Percentiles rank a stretch among this genome's conserved stretches.
These are phyloP conservation scores for Drosophila saltans DNA, from an alignment of 1,140 invertebrate genomes.

Conservation along the genomic window DNA sequence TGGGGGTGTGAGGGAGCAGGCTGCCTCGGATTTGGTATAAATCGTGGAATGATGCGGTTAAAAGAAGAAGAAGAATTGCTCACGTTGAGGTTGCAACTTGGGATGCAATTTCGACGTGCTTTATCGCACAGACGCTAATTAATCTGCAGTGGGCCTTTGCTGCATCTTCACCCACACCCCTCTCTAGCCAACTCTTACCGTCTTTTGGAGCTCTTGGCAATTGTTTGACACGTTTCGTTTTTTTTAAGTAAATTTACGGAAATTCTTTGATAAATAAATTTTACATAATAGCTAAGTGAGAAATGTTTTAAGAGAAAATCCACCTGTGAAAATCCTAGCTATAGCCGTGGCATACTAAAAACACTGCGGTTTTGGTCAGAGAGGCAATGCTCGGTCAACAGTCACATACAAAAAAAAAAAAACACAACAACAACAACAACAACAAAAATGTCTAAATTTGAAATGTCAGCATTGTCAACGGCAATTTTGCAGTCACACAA, in stretches of 20 bases:
- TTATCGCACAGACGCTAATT: slow-evolving; percentile 76
- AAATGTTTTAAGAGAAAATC: slow-evolving; percentile 2
- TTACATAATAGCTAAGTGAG: slow-evolving; percentile 62
- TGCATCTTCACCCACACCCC: slow-evolving; percentile 43
- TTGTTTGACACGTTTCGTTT: slow-evolving; percentile 57
- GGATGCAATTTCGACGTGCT: slow-evolving; percentile 55
- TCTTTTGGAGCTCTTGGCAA: slow-evolving; percentile 12
- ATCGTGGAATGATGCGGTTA: not conserved
- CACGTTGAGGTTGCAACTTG: slow-evolving; percentile 42
- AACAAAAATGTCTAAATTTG: slow-evolving; percentile 69
- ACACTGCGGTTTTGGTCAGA: slow-evolving; percentile 47
- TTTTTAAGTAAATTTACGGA: slow-evolving; percentile 34
- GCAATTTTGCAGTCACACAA: slow-evolving; percentile 50
- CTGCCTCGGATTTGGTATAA: not conserved
- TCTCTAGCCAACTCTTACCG: too few species aligned
- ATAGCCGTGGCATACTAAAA: slow-evolving; percentile 70
- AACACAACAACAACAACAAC: too few species aligned
- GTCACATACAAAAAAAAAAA: slow-evolving; percentile 9
- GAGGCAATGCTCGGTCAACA: slow-evolving; percentile 60
- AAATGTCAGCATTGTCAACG: slow-evolving; percentile 76
- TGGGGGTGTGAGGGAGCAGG: not conserved
- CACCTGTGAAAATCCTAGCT: slow-evolving; percentile 35
- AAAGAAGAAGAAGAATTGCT: slow-evolving; percentile 14
- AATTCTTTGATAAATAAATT: slow-evolving; percentile 46
- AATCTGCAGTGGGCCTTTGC: slow-evolving; percentile 66